Evolutionary conservation across 2,113 vertebrate species (phyloP).

Genomic region (Toxostoma redivivum): DNA sequence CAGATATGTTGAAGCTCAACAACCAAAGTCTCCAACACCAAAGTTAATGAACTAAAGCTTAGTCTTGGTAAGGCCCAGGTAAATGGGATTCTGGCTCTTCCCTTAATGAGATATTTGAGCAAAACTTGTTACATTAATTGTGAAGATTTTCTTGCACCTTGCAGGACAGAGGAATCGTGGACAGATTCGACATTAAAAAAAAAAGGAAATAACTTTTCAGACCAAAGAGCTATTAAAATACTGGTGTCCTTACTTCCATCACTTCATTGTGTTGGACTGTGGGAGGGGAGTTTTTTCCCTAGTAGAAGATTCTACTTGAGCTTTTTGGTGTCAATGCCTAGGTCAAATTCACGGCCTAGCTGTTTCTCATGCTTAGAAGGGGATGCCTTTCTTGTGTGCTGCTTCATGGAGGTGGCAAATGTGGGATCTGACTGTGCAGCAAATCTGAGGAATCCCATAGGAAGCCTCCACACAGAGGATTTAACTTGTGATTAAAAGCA

Average conservation of each 20-base stretch:
- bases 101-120: background rate
- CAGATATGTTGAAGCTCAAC: background rate
- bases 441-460: background rate
- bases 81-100: background rate
- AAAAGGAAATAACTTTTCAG: background rate
- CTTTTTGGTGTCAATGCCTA: background rate
- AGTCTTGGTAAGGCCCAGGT: background rate
- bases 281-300: background rate
- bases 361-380: background rate
- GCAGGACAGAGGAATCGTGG: background rate
- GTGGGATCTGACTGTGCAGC: background rate
- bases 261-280: background rate
- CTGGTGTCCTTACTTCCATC: background rate
- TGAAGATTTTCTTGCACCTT: background rate
- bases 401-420: background rate
- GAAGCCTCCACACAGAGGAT: background rate
- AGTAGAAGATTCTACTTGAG: background rate
- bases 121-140: background rate
- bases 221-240: background rate
- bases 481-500: constrained; percentile 35
- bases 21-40: background rate
- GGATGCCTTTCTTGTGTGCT: background rate
- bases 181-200: background rate
- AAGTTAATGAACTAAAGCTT: background rate
- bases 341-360: background rate